Conservation (phyloP, 53 echinoderm and acorn worm genomes). For the Antedon mediterranea region DNA sequence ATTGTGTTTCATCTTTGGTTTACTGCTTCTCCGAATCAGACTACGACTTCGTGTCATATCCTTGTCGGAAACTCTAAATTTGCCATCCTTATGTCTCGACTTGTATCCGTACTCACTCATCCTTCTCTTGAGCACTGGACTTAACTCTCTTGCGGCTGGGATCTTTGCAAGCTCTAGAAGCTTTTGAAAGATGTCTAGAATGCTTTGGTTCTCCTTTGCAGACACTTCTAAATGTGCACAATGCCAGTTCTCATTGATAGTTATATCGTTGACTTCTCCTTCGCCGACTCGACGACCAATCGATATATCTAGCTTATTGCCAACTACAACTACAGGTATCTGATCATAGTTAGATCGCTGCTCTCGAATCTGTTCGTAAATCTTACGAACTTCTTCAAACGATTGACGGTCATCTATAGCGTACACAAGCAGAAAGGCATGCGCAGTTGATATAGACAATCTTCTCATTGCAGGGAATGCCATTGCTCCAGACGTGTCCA, state of each 20-base stretch:
- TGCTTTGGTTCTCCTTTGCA: constrained; percentile 64
- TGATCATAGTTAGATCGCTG: constrained; percentile 72
- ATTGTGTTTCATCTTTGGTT: constrained; percentile 80
- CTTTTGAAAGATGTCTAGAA: constrained; percentile 96
- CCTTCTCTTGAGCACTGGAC: constrained; percentile 75
- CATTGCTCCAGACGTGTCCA: constrained; percentile 81
- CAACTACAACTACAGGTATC: constrained; percentile 75
- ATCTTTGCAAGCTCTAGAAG: constrained; percentile 76
- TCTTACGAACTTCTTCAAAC: constrained; percentile 73
- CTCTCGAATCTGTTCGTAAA: constrained; percentile 89
- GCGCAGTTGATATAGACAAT: constrained; percentile 85
- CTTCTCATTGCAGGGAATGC: constrained; percentile 96
- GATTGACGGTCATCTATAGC: constrained; percentile 67
- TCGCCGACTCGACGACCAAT: constrained; percentile 54
- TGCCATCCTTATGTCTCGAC: constrained; percentile 38
- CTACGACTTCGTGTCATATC: constrained; percentile 88
- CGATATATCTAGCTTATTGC: constrained; percentile 78
- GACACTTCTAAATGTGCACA: constrained; percentile 80
- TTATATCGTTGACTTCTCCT: constrained; percentile 54
- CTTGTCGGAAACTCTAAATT: constrained; percentile 79
- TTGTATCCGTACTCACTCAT: constrained; percentile 94
- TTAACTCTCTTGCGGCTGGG: constrained; percentile 82
- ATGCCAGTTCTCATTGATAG: constrained; percentile 73
- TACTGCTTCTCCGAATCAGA: constrained; percentile 71
- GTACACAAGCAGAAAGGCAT: constrained; percentile 81